Evolutionary conservation across 2,888 invertebrate genomes (phyloP), one percentile per base, ranked within the genome.

Genomic region (Drosophila cracens): DNA sequence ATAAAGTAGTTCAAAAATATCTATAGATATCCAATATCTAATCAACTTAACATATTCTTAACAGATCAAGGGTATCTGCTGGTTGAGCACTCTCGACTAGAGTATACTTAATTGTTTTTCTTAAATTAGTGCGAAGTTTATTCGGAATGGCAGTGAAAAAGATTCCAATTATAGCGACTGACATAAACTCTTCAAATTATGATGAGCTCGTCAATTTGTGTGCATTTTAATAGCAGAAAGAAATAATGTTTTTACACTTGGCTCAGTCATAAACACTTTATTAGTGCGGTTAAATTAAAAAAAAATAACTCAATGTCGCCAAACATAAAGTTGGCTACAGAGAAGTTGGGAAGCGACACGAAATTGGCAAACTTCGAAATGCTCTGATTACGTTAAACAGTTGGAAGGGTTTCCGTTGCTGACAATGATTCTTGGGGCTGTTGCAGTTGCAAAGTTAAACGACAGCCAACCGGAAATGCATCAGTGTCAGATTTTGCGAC

Each of bases 401-500:
- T 34, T 10, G 31, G 34, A 27, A 21, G 57, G 34, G 36, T 18
- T 74, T 67, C 52, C 56, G 60, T 13, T 60, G 74, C 43, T 43
- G 46, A 38, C 69, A 21, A 21, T 49, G 49, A 31, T 61, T 36
- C 29, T 38, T 40, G 34, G 18, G 27, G 27, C n/a, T 56, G 56
- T 40, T 29, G 27, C 11, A 11, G 43, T 62, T 53, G 59, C 62
- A 54, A 73, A 75, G 80, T 78, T 80, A 65, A 72, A 54, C 71
- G 53, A 64, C 76, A 62, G 79, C 67, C 72, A 81, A 75, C 71
- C 86, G 87, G 88, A 90, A 88, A 87, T 83, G 87, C 87, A 83
- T 87, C 90, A 90, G 86, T 87, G 90, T 87, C 86, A 90, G 86
- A 85, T 84, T 78, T 78, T 73, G 72, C 63, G 81, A 80, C 67